A percentile compares a stretch with the other conserved stretches of the same genome.
Evolutionary conservation across 1,140 invertebrate genomes (phyloP).

Genomic region (Ips nitidus): DNA sequence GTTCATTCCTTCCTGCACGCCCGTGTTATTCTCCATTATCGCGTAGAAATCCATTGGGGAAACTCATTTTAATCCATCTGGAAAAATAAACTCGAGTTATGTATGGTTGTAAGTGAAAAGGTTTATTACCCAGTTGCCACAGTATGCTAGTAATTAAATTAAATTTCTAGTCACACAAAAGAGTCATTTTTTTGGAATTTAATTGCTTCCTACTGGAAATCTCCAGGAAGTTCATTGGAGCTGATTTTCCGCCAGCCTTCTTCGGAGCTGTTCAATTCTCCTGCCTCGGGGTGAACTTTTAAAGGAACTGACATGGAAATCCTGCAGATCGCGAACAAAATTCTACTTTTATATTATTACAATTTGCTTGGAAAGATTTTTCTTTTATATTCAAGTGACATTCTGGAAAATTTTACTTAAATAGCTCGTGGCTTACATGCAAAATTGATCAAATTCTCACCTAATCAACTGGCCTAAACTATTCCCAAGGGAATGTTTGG

Average conservation of each 20-base stretch:
- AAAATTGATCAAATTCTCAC: too few relatives aligned
- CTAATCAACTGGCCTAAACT: too few relatives aligned
- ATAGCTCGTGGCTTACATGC: too few relatives aligned
- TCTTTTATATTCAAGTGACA: too few relatives aligned
- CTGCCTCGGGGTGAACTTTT: conserved; percentile 1
- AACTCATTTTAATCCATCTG: conserved; percentile 34
- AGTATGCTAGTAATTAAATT: too few relatives aligned
- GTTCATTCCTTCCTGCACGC: conserved; percentile 27
- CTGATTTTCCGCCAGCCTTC: conserved; percentile 1
- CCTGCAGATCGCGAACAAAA: background rate
- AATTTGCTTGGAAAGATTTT: too few relatives aligned
- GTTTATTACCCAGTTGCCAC: too few relatives aligned
- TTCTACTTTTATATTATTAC: too few relatives aligned
- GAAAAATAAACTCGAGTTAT: conserved; percentile 13
- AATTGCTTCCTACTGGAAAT: background rate
- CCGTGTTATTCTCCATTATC: conserved; percentile 36
- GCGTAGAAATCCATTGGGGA: conserved; percentile 29
- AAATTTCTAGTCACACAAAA: too few relatives aligned
- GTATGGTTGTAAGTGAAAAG: background rate
- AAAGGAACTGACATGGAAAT: conserved; percentile 4
- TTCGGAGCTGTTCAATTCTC: background rate
- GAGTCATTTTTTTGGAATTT: background rate
- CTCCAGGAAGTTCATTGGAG: background rate
- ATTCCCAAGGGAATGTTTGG: too few relatives aligned
- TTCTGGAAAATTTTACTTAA: too few relatives aligned